Percentiles rank a stretch among this genome's conserved stretches.
These are phyloP conservation scores for Steinernema scapterisci DNA, from an alignment of 2,888 invertebrate species.

Conservation along the genomic window DNA sequence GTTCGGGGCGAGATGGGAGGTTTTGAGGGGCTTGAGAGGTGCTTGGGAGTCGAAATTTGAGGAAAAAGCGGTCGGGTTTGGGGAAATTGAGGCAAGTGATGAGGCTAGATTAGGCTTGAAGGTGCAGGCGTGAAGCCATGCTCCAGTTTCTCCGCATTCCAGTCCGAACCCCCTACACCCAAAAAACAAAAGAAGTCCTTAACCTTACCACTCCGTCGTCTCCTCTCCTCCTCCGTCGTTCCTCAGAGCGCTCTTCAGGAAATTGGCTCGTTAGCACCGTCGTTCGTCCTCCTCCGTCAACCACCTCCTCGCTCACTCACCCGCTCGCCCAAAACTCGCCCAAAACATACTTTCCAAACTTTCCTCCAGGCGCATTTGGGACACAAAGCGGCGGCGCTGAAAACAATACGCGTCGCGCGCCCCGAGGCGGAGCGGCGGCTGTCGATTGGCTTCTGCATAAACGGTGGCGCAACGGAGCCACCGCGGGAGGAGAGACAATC, in stretches of 20 bases:
- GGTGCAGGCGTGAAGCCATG: too few relatives aligned
- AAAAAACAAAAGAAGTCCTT: not conserved
- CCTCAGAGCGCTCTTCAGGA: constrained; percentile 9
- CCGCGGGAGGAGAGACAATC: constrained; percentile 13
- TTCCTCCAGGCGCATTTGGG: too few relatives aligned
- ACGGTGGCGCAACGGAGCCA: constrained; percentile 7
- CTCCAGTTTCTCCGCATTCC: too few relatives aligned
- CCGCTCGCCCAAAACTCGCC: not conserved
- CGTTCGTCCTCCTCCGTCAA: not conserved
- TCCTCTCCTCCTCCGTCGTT: not conserved
- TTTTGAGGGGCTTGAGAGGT: too few relatives aligned
- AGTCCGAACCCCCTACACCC: not conserved
- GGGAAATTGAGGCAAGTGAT: too few relatives aligned
- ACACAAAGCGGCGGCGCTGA: not conserved
- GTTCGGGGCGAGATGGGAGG: too few relatives aligned
- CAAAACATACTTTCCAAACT: constrained; percentile 24
- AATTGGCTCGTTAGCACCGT: constrained; percentile 19
- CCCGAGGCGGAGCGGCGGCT: constrained; percentile 25
- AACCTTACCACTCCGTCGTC: not conserved
- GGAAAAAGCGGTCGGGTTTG: too few relatives aligned
- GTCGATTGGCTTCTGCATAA: constrained; percentile 1
- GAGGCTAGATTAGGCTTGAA: too few relatives aligned
- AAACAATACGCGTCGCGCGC: constrained; percentile 18
- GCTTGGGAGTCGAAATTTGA: too few relatives aligned
- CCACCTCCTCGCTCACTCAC: not conserved